A percentile compares a stretch with the other conserved stretches of the same genome.
Evolutionary conservation across 2,888 invertebrate genomes (phyloP).

Genomic region (Eumerus sabulonum): DNA sequence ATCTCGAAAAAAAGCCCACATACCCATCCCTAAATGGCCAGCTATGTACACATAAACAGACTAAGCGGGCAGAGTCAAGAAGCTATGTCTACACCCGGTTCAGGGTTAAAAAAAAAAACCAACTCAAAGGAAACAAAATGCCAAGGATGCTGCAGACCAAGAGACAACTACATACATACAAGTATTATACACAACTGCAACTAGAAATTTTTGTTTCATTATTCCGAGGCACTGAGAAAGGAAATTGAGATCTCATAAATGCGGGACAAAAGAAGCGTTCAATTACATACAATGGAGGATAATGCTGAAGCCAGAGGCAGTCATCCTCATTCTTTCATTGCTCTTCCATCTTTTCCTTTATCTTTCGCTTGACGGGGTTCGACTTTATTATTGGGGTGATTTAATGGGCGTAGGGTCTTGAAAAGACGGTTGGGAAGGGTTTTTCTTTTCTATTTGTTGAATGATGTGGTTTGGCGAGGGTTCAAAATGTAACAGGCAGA

Average conservation of each 20-base stretch:
- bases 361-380: constrained; percentile 21
- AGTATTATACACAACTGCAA: constrained; percentile 12
- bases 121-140: too few relatives aligned
- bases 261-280: constrained; percentile 63
- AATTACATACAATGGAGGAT: constrained; percentile 60
- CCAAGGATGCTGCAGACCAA: too few relatives aligned
- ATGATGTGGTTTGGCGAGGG: too few relatives aligned
- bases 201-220: constrained; percentile 49
- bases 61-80: not conserved
- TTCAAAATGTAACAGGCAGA: too few relatives aligned
- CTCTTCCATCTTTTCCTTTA: constrained; percentile 22
- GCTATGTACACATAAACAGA: constrained; percentile 34
- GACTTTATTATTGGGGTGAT: constrained; percentile 30
- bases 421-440: not conserved
- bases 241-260: constrained; percentile 68
- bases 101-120: constrained; percentile 40
- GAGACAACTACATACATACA: too few relatives aligned
- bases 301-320: constrained; percentile 19
- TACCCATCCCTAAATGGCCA: constrained; percentile 21
- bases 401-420: constrained; percentile 23
- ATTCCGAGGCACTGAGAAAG: constrained; percentile 48
- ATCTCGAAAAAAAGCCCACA: too few relatives aligned
- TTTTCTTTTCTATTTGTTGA: too few relatives aligned
- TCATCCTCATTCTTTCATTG: not conserved
- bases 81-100: not conserved